Evolutionary conservation across 2,113 vertebrate genomes (phyloP).

Genomic region (Nettapus auritus): DNA sequence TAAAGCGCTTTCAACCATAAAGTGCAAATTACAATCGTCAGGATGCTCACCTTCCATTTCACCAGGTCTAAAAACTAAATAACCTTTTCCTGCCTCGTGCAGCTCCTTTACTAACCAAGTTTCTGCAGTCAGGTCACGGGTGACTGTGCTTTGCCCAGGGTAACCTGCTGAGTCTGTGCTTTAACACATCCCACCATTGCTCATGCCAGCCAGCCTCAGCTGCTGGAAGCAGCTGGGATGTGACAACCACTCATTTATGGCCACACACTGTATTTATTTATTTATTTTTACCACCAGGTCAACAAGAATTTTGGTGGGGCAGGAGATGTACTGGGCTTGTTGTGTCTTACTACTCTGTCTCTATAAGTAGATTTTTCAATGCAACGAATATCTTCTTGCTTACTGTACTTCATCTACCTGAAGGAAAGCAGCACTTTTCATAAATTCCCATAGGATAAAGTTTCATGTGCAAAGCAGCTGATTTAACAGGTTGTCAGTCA

Average conservation of each 20-base stretch:
- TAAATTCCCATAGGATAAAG: neutral
- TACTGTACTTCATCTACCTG: neutral
- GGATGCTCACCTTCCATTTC: neutral
- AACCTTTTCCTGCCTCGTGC: rapidly evolving
- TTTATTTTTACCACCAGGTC: neutral
- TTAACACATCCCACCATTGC: neutral
- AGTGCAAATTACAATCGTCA: neutral
- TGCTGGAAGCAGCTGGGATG: neutral
- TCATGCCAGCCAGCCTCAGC: neutral
- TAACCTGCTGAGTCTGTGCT: rapidly evolving
- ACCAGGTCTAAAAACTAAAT: neutral
- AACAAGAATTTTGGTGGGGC: neutral
- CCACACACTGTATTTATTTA: neutral
- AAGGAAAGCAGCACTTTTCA: neutral
- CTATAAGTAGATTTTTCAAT: neutral
- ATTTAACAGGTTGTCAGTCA: neutral
- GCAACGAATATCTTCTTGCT: neutral
- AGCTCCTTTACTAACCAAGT: rapidly evolving
- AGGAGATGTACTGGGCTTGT: neutral
- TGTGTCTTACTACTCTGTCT: rapidly evolving
- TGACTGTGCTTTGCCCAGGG: neutral
- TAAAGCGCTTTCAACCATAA: neutral
- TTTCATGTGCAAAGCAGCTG: rapidly evolving
- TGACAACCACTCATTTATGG: neutral
- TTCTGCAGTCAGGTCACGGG: neutral